These are phyloP conservation scores for Drosophila pandora DNA, from an alignment of 1,140 invertebrate genomes.

Conservation along the genomic window DNA sequence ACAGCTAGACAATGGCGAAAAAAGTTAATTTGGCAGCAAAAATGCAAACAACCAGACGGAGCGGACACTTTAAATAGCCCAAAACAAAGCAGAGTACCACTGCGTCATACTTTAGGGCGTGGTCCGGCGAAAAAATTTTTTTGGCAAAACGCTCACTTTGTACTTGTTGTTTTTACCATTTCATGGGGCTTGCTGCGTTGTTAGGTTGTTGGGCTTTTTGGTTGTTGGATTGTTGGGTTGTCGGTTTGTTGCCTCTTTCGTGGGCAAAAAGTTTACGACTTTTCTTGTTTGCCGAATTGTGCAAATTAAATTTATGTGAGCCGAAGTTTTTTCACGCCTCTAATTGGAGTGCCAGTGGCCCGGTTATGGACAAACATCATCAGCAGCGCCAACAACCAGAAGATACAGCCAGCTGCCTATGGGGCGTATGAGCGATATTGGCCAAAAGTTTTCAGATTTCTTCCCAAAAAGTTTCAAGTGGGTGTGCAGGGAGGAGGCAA, in stretches of 20 bases:
- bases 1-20: conserved; percentile 69
- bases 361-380: conserved; percentile 51
- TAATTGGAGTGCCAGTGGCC: conserved; percentile 71
- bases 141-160: conserved; percentile 50
- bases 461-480: conserved; percentile 35
- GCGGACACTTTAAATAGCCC: conserved; percentile 67
- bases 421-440: conserved; percentile 45
- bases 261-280: conserved; percentile 73
- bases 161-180: conserved; percentile 48
- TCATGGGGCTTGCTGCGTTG: conserved; percentile 29
- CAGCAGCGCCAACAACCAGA: background rate
- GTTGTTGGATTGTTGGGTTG: background rate
- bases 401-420: conserved; percentile 4
- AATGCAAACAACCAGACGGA: conserved; percentile 74
- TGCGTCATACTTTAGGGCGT: conserved; percentile 74
- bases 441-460: conserved; percentile 42
- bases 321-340: conserved; percentile 70
- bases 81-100: conserved; percentile 56
- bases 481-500: background rate
- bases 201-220: conserved; percentile 19
- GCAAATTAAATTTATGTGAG: conserved; percentile 79
- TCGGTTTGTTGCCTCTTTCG: conserved; percentile 38
- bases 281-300: conserved; percentile 75
- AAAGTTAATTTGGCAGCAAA: conserved; percentile 80
- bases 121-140: conserved; percentile 36